A percentile compares a stretch with the other conserved stretches of the same genome.
Evolutionary conservation across 2,797 vertebrate species (phyloP).

Genomic region (Chaenodraco wilsoni): DNA sequence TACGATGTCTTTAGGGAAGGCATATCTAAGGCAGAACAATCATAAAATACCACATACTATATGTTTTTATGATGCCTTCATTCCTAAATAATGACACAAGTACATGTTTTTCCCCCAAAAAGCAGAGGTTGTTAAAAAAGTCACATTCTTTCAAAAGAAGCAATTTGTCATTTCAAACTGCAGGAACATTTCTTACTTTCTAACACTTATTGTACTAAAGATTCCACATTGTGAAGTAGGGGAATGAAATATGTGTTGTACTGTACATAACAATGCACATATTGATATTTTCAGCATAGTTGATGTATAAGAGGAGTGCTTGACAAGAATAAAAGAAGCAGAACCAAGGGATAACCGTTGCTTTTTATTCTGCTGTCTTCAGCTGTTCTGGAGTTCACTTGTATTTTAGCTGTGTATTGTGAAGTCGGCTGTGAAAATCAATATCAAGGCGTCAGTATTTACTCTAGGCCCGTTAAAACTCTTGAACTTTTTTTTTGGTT

Average conservation of each 20-base stretch:
- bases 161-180: neutral
- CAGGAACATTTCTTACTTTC: neutral
- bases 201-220: conserved; percentile 1
- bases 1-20: neutral
- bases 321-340: neutral
- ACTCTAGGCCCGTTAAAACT: conserved; percentile 7
- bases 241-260: neutral
- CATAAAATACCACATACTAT: neutral
- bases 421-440: conserved; percentile 24
- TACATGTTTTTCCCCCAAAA: too few species aligned
- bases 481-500: neutral
- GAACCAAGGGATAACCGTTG: neutral
- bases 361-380: conserved; percentile 3
- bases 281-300: neutral
- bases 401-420: conserved; percentile 10
- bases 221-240: neutral
- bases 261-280: neutral
- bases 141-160: too few species aligned
- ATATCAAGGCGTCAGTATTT: conserved; percentile 18
- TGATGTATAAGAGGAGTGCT: neutral
- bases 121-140: too few species aligned
- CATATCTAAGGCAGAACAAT: neutral
- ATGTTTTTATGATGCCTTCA: neutral
- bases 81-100: too few species aligned
- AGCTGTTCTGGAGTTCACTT: conserved; percentile 7